Conservation (phyloP, 2,888 invertebrate species). For the Ormia ochracea region DNA sequence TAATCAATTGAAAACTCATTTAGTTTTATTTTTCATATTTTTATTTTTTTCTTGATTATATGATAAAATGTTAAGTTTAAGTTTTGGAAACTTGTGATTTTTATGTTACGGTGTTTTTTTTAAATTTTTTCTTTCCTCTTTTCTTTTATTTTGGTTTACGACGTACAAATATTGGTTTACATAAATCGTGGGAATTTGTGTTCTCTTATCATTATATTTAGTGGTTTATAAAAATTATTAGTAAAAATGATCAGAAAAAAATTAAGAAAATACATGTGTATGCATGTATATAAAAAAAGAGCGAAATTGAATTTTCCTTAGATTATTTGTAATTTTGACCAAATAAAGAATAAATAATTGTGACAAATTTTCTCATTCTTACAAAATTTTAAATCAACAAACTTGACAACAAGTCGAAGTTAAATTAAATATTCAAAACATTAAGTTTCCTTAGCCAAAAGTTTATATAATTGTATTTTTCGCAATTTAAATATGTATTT, state of each 20-base stretch:
- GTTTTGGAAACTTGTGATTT: constrained; percentile 54
- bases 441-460: no score
- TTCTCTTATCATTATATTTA: constrained; percentile 12
- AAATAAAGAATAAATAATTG: no score
- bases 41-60: constrained; percentile 41
- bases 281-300: no score
- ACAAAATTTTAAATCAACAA: no score
- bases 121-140: not conserved
- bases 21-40: constrained; percentile 38
- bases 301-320: no score
- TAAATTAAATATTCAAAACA: no score
- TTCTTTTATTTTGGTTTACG: constrained; percentile 9
- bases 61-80: constrained; percentile 51
- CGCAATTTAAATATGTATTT: no score
- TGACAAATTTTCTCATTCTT: no score
- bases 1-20: constrained; percentile 23
- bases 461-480: no score
- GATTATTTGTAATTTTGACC: no score
- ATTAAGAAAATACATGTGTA: not conserved
- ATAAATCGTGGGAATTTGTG: constrained; percentile 39
- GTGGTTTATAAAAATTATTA: constrained; percentile 9
- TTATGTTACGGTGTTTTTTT: constrained; percentile 32
- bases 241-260: constrained; percentile 16
- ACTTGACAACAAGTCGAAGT: no score
- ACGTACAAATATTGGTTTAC: constrained; percentile 45